Conservation (phyloP, 1,140 invertebrate genomes). For the Cephus cinctus region DNA sequence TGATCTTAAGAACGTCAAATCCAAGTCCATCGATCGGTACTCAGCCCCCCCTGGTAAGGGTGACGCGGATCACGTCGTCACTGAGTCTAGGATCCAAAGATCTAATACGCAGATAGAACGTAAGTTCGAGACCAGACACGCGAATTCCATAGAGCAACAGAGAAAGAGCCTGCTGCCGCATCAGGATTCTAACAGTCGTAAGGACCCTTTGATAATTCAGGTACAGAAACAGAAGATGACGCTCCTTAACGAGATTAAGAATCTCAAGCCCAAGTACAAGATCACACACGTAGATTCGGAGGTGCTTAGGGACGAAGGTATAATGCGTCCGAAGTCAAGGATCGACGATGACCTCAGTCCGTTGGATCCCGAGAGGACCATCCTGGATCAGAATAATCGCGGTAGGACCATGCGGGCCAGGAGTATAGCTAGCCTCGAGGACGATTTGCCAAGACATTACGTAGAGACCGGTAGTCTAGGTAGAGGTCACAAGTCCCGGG, state of each 20-base stretch:
- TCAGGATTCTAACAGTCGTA: slow-evolving; percentile 39
- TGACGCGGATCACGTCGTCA: slow-evolving; percentile 35
- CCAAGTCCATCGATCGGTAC: slow-evolving; percentile 41
- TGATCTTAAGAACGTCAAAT: slow-evolving; percentile 37
- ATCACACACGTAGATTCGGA: slow-evolving; percentile 54
- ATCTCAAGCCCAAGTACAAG: slow-evolving; percentile 47
- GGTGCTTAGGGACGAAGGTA: slow-evolving; percentile 50
- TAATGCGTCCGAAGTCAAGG: slow-evolving; percentile 52
- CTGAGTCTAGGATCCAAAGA: slow-evolving; percentile 47
- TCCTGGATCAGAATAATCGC: slow-evolving; percentile 19
- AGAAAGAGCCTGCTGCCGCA: slow-evolving; percentile 10
- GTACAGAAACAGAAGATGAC: slow-evolving; percentile 53
- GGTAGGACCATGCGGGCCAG: slow-evolving; percentile 37
- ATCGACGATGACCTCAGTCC: slow-evolving; percentile 51
- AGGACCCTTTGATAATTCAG: slow-evolving; percentile 48
- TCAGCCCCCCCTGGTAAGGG: slow-evolving; percentile 18
- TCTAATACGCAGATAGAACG: slow-evolving; percentile 47
- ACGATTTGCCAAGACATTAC: slow-evolving; percentile 28
- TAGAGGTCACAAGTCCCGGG: slow-evolving; percentile 31
- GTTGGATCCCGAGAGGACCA: slow-evolving; percentile 28
- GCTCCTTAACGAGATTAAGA: slow-evolving; percentile 49
- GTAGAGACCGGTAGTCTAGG: slow-evolving; percentile 50
- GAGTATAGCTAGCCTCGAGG: slow-evolving; percentile 48
- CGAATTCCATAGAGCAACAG: slow-evolving; percentile 32
- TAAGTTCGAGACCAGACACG: slow-evolving; percentile 41